Percentiles rank a stretch among this genome's conserved stretches.
phyloP scores from a whole-genome alignment of 2,113 vertebrate genomes.

The Steatornis caripensis region DNA sequence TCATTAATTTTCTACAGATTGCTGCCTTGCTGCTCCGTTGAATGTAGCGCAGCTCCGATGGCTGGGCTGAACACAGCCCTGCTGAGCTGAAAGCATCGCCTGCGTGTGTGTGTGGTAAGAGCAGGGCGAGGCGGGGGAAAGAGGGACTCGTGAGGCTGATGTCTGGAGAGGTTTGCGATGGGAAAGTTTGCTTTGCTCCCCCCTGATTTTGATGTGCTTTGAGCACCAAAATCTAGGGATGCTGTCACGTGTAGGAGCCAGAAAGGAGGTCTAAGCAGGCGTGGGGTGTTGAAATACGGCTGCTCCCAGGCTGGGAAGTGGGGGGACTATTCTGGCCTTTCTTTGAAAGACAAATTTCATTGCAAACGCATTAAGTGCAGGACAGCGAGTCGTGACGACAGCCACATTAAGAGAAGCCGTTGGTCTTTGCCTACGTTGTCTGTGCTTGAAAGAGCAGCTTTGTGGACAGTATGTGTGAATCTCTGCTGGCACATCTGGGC shows the following conservation, averaged over 20 bases:
- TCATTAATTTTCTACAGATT: conserved; percentile 55
- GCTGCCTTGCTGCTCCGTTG: conserved; percentile 19
- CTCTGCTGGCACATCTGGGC: background rate
- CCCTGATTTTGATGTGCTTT: background rate
- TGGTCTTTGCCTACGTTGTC: background rate
- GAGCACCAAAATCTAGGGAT: background rate
- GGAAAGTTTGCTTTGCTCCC: background rate
- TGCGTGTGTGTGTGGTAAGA: background rate
- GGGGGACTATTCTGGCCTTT: background rate
- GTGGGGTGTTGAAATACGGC: background rate
- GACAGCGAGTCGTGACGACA: background rate
- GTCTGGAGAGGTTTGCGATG: background rate
- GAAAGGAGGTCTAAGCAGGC: background rate
- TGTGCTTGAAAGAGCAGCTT: background rate
- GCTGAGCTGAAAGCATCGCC: background rate
- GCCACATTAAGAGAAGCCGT: background rate
- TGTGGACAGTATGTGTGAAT: background rate
- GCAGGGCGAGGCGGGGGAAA: background rate
- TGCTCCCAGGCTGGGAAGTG: accelerated
- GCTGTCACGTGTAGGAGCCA: background rate
- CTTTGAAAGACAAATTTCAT: background rate
- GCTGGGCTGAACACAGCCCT: background rate
- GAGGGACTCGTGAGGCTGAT: accelerated
- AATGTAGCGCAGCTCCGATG: background rate
- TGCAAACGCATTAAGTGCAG: background rate